Percentiles rank a stretch among this genome's conserved stretches.
phyloP scores from a whole-genome alignment of 2,113 vertebrate genomes.

The Physeter macrocephalus region DNA sequence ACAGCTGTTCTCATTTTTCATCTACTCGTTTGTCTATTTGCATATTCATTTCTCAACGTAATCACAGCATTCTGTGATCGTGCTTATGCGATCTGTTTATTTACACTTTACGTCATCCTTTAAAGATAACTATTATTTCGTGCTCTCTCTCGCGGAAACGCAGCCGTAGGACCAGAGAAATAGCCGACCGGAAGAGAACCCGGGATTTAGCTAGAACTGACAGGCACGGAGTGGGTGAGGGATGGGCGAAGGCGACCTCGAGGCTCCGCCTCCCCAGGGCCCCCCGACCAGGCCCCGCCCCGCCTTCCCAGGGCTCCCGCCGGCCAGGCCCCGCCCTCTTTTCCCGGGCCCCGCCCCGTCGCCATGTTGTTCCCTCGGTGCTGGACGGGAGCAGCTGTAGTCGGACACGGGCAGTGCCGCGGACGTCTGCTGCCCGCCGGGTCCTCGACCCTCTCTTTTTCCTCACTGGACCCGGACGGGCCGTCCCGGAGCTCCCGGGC shows the following conservation, averaged over 20 bases:
- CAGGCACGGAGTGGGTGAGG: rapidly evolving
- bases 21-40: background rate
- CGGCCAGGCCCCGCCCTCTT: background rate
- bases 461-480: background rate
- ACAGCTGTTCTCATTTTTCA: conserved; percentile 4
- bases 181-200: background rate
- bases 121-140: background rate
- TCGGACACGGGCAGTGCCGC: background rate
- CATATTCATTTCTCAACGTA: background rate
- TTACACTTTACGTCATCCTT: background rate
- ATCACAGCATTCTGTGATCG: background rate
- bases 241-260: too few species aligned
- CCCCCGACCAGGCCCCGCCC: background rate
- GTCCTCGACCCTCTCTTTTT: background rate
- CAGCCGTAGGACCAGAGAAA: background rate
- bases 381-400: background rate
- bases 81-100: background rate
- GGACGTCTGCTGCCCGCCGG: rapidly evolving
- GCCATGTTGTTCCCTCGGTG: conserved; percentile 75
- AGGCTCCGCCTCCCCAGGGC: background rate
- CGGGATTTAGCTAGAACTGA: background rate
- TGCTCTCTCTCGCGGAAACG: background rate
- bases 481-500: background rate
- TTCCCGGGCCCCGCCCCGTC: background rate
- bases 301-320: background rate